Evolutionary conservation across 2,113 vertebrate genomes (phyloP).

Genomic region (Salvelinus sp.): DNA sequence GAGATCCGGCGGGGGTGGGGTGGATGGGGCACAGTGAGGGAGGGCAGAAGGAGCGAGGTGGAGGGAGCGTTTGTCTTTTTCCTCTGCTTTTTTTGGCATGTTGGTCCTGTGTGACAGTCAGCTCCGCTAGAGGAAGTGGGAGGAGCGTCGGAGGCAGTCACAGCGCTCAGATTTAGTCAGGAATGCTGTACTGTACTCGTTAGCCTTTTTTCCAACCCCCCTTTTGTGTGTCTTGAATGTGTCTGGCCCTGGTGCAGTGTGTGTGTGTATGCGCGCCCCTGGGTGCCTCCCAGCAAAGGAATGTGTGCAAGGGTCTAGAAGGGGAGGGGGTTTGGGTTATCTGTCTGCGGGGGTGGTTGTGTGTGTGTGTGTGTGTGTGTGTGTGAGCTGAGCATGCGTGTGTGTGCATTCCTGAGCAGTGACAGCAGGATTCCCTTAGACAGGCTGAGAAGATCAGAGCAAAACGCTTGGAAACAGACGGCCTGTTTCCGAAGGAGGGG

Average conservation of each 20-base stretch:
- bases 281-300: slow-evolving; percentile 32
- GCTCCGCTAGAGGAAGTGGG: slow-evolving; percentile 68
- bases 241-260: slow-evolving; percentile 33
- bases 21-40: slow-evolving; percentile 60
- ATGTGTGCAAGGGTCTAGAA: slow-evolving; percentile 37
- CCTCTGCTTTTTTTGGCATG: neutral
- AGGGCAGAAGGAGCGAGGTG: slow-evolving; percentile 6
- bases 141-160: slow-evolving; percentile 57
- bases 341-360: too few relatives aligned
- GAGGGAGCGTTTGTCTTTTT: neutral
- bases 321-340: neutral
- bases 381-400: slow-evolving; percentile 2
- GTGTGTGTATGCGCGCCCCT: neutral
- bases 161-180: slow-evolving; percentile 64
- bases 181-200: slow-evolving; percentile 72
- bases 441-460: slow-evolving; percentile 39
- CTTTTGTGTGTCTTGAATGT: slow-evolving; percentile 43
- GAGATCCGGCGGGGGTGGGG: slow-evolving; percentile 65
- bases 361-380: too few relatives aligned
- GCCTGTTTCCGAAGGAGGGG: slow-evolving; percentile 24
- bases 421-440: slow-evolving; percentile 58
- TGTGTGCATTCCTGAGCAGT: slow-evolving; percentile 61
- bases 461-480: slow-evolving; percentile 18
- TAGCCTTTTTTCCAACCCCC: slow-evolving; percentile 35
- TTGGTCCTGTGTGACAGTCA: slow-evolving; percentile 55